Evolutionary conservation across 2,888 invertebrate genomes (phyloP).

Genomic region (Odontothrips loti): DNA sequence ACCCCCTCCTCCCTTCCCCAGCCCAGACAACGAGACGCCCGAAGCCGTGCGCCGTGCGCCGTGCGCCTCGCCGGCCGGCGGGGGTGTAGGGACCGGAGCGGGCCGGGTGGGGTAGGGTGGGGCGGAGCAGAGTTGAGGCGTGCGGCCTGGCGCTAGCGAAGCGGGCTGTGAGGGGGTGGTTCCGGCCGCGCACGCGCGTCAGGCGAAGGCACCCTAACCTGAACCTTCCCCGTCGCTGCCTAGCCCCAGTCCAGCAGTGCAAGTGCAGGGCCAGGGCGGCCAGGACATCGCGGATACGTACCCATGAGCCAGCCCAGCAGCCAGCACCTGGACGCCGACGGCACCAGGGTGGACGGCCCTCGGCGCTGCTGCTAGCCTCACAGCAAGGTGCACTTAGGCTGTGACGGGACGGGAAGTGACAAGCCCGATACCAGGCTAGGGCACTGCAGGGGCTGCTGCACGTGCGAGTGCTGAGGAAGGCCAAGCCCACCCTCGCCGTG

Average conservation of each 20-base stretch:
- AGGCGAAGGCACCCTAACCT: neutral
- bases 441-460: too few species aligned
- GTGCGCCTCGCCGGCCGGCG: slow-evolving; percentile 9
- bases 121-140: neutral
- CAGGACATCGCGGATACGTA: too few species aligned
- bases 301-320: neutral
- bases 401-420: neutral
- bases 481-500: too few species aligned
- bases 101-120: neutral
- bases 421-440: too few species aligned
- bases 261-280: neutral
- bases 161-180: neutral
- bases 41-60: neutral
- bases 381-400: neutral
- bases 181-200: neutral
- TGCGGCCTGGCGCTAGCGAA: neutral
- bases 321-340: neutral
- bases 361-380: neutral
- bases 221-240: neutral
- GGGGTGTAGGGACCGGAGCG: neutral
- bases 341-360: neutral
- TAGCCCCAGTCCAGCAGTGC: neutral
- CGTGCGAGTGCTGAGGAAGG: too few species aligned
- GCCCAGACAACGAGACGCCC: too few species aligned
- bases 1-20: too few species aligned